Evolutionary conservation across 2,797 vertebrate genomes (phyloP), one percentile per base, ranked within the genome.

Genomic region (Ptychadena robeensis): DNA sequence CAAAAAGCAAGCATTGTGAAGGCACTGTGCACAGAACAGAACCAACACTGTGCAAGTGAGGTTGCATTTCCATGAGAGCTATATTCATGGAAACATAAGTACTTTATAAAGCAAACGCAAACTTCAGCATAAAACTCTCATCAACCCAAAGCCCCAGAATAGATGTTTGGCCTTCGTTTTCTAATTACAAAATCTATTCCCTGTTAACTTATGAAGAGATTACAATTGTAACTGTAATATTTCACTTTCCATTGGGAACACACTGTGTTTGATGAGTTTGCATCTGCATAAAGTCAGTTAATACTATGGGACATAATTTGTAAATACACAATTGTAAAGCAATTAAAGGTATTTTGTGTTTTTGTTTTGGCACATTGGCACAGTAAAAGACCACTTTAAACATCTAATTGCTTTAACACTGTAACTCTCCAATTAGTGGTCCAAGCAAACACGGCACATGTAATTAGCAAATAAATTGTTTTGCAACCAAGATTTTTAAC

Each of bases 101-200:
- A 5, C 44, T 48, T 48, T 48, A 48, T 48, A 18, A 48, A 76
- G 38, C 65, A 77, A 66, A 67, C 35, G 67, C n/a, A 48, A 59
- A 75, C 32, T 30, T 81, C 31, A 53, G 70, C 61, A 67, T 5
- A 53, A 77, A 53, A 31, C 32, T 31, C 66, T 28, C 64, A 61
- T 70, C 77, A 59, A 40, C 66, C 66, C 66, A 48, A 34, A 67
- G 75, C 75, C 75, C 74, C 63, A 53, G 63, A 66, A 67, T 77
- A 67, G 38, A 48, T 48, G 28, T 67, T 35, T 67, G 65, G 9
- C 63, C 75, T 77, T 77, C 67, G 44, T 57, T 70, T 72, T 64
- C 78, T 80, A 80, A 80, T 80, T 72, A 72, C 35, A 44, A 70
- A 80, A 61, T 63, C 53, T 63, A 71, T 80, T 72, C 66, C 67